Conservation (phyloP, 2,797 vertebrate genomes). For the Pygocentrus nattereri region DNA sequence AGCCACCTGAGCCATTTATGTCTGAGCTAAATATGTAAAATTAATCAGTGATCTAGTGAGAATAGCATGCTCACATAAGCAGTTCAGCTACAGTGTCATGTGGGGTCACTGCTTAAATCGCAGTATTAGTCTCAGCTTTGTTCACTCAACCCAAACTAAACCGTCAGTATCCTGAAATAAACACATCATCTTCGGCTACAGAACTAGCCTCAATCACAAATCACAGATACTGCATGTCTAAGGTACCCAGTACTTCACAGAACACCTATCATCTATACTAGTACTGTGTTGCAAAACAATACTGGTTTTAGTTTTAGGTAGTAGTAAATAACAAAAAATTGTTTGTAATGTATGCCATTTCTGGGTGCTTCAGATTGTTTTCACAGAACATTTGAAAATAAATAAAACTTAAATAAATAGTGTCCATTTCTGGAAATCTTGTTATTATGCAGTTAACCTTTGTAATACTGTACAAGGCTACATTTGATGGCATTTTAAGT, state of each 20-base stretch:
- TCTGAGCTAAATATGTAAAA: not conserved
- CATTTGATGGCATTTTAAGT: too few relatives aligned
- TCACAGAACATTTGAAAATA: too few relatives aligned
- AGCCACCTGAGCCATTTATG: too few relatives aligned
- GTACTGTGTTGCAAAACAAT: not conserved
- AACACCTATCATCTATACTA: not conserved
- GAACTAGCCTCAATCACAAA: not conserved
- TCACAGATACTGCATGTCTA: not conserved
- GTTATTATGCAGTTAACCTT: too few relatives aligned
- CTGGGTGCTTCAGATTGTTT: too few relatives aligned
- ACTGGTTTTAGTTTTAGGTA: not conserved
- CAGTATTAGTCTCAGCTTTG: not conserved
- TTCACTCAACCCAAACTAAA: constrained; percentile 1
- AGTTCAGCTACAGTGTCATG: not conserved
- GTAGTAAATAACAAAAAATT: too few relatives aligned
- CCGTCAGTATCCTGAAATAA: not conserved
- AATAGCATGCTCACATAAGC: not conserved
- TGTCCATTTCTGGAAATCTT: too few relatives aligned
- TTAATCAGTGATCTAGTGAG: not conserved
- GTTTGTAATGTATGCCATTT: too few relatives aligned
- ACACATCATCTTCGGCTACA: not conserved
- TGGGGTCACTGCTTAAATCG: not conserved
- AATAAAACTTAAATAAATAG: too few relatives aligned
- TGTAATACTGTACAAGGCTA: too few relatives aligned
- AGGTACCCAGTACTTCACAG: not conserved